phyloP scores from a whole-genome alignment of 2,888 invertebrate genomes.

The Philaethria dido region DNA sequence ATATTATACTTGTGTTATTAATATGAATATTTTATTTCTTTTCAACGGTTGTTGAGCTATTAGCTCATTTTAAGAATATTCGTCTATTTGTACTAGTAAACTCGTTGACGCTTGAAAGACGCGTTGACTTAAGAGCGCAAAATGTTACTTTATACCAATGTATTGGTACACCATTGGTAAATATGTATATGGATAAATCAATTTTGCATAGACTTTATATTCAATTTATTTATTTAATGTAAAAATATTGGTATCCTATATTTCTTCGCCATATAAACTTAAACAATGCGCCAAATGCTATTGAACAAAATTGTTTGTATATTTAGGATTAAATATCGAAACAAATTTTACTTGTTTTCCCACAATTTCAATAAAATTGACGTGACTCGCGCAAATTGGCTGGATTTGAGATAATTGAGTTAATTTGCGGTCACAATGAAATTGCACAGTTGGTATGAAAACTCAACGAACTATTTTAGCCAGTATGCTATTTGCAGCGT shows the following conservation, averaged over 20 bases:
- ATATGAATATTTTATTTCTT: not conserved
- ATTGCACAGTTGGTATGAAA: slow-evolving; percentile 32
- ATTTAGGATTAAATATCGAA: slow-evolving; percentile 17
- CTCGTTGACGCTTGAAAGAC: too few species aligned
- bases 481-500: not conserved
- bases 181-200: too few species aligned
- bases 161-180: too few species aligned
- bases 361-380: slow-evolving; percentile 39
- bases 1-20: not conserved
- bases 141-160: too few species aligned
- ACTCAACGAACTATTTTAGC: slow-evolving; percentile 22
- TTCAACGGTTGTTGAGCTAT: not conserved
- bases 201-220: too few species aligned
- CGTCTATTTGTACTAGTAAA: too few species aligned
- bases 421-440: slow-evolving; percentile 40
- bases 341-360: slow-evolving; percentile 18
- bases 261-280: too few species aligned
- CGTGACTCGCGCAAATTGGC: slow-evolving; percentile 37
- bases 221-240: too few species aligned
- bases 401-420: slow-evolving; percentile 39
- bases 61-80: not conserved
- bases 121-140: too few species aligned
- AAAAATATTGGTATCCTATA: too few species aligned
- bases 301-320: not conserved
- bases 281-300: too few species aligned